Base-by-base conservation (phyloP, 1,140 invertebrate species). In the Drosophila miranda region DNA sequence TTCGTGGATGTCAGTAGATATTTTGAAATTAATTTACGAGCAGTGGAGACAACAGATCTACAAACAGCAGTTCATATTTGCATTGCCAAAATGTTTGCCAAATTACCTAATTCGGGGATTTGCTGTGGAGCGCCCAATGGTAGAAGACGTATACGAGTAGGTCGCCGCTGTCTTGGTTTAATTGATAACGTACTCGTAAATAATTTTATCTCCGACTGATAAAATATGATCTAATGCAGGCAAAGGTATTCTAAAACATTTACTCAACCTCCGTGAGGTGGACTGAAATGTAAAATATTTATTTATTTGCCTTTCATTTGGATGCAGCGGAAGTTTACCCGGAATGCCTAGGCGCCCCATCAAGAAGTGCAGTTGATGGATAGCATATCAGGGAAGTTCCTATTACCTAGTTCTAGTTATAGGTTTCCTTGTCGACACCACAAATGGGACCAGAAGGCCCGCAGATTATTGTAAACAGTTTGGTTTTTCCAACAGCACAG, bases 171-270 rank as follows among this genome's bases (percentile, higher is more conserved):
- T 60, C 53, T 52, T 30, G 66, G 43, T 53, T 74, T 70, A 78
- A 79, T 78, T 75, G 60, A 66, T 75, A 70, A 77, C 56, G 60
- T 11, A 13, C 11, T 38, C 1, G 34, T 49, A 70, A 60, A 58
- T 58, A 48, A 75, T 59, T 72, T 79, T 84, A 84, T 75, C 75
- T 79, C 26, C 30, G 43, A n/a, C 76, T 75, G 79, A 83, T 83
- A 83, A 78, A 59, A 73, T 51, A 46, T 51, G 43, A 49, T 16
- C 14, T 41, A 78, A 34, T 77, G 78, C 5, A 26, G 23, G 23
- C 23, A 26, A 26, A 26, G 23, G 23, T 26, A 26, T 26, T 26
- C 23, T 26, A 26, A 26, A 26, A 26, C 23, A 26, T 26, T 26
- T 26, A 26, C 23, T 26, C 63, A 73, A 21, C 19, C 34, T 57